Evolutionary conservation across 2,113 vertebrate genomes (phyloP), one percentile per base, ranked within the genome.

Genomic region (Saccopteryx leptura): DNA sequence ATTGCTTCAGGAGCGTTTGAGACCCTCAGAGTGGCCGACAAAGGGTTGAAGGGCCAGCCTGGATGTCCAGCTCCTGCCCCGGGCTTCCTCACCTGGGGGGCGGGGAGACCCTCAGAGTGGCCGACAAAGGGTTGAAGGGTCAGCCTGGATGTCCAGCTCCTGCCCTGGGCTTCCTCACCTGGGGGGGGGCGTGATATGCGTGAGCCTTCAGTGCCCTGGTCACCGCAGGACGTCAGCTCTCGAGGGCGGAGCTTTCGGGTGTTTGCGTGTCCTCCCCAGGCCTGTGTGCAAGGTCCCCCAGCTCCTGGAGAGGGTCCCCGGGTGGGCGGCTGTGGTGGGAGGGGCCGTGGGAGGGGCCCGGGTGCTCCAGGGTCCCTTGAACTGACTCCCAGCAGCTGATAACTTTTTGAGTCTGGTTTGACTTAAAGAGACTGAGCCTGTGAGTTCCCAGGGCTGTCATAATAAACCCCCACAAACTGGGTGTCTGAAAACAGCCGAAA

Each of bases 1-100:
- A 0, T 21, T 33, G 69, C 31, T 66, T 14, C 9, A n/a, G 9
- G 18, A 31, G 7, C 0, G 8, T 39, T 8, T 3, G 71, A 52
- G 85, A 11, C 12, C 12, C 26, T 58, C 17, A 0, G 2, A 1
- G 23, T 2, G 6, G 69, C 26, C 48, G 78, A 48, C 1, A 4
- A 28, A 9, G 46, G 1, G 0, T 21, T 3, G 0, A 0, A 13
- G 11, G 11, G 1, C 9, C 1, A 0, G 2, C 54, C 23, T 8
- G 75, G 15, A 23, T 1, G 28, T 54, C 18, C 74, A 1, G 4
- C 13, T 19, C 26, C 46, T 7, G 58, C 26, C 26, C 3, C 39
- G 39, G 39, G 39, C 39, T 39, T 39, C 39, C 39, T 39, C 39
- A 39, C 39, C 39, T 39, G 39, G 39, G 39, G 39, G 39, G 39